Evolutionary conservation across 2,888 invertebrate species (phyloP).

Genomic region (Gymnoscelis rufifasciata): DNA sequence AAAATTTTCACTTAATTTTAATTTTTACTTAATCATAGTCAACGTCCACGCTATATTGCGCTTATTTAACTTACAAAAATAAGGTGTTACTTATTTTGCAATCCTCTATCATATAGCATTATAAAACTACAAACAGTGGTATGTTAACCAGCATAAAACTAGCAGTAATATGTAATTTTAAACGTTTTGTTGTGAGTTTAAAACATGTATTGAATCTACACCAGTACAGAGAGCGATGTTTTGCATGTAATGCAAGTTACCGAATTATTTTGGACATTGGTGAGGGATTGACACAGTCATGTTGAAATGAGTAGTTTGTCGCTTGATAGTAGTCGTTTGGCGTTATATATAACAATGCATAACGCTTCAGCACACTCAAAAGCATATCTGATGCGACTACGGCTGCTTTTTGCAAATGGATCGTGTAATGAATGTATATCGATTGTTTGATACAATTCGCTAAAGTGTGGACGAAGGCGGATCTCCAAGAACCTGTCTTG

Average conservation of each 20-base stretch:
- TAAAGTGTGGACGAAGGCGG: no score
- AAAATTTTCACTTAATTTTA: no score
- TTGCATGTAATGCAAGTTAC: slow-evolving; percentile 60
- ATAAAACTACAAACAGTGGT: no score
- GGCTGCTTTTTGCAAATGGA: slow-evolving; percentile 51
- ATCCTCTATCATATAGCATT: slow-evolving; percentile 8
- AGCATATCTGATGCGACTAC: slow-evolving; percentile 45
- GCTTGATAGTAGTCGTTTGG: slow-evolving; percentile 69
- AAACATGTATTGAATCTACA: slow-evolving; percentile 37
- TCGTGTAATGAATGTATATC: slow-evolving; percentile 7
- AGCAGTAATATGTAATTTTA: slow-evolving; percentile 19
- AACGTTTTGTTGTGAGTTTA: slow-evolving; percentile 26
- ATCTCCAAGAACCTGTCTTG: no score
- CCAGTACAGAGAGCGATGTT: slow-evolving; percentile 49
- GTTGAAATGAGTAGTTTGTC: slow-evolving; percentile 45
- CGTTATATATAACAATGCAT: slow-evolving; percentile 49
- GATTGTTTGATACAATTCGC: neutral
- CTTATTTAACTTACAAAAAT: neutral
- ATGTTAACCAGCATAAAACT: neutral
- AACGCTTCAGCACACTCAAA: slow-evolving; percentile 56
- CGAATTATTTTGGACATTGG: slow-evolving; percentile 45
- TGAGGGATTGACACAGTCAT: slow-evolving; percentile 42
- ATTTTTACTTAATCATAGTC: no score
- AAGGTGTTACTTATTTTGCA: slow-evolving; percentile 2
- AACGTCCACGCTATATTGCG: no score